Percentiles rank a stretch among this genome's conserved stretches.
phyloP scores from a whole-genome alignment of 2,113 vertebrate species.

The Paramormyrops kingsleyae region DNA sequence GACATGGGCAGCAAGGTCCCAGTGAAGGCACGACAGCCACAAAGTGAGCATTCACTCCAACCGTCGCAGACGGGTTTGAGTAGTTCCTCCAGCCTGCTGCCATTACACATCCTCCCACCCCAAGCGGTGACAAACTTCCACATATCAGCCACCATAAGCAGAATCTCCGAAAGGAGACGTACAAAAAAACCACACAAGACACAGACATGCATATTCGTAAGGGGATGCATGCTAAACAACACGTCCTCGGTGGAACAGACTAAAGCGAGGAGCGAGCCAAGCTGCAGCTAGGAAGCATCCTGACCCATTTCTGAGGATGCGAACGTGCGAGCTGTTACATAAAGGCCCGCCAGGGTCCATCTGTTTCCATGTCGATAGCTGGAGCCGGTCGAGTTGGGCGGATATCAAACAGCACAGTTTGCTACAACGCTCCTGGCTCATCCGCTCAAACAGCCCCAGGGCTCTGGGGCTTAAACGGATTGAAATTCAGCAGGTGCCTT shows the following conservation, averaged over 20 bases:
- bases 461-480: background rate
- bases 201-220: background rate
- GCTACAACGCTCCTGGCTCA: background rate
- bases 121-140: background rate
- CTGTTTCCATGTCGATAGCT: background rate
- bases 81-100: background rate
- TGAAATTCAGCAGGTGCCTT: background rate
- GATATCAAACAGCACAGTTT: background rate
- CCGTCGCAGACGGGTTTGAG: background rate
- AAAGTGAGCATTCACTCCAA: background rate
- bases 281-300: background rate
- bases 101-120: background rate
- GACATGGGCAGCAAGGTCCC: background rate
- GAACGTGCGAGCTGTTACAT: background rate
- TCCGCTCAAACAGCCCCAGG: background rate
- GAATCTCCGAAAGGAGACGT: background rate
- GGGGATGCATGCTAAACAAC: background rate
- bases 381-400: background rate
- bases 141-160: background rate
- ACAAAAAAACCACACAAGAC: background rate
- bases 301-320: conserved; percentile 4
- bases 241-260: background rate
- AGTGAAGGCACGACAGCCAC: background rate
- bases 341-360: background rate
- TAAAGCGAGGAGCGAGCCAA: background rate